A percentile compares a stretch with the other conserved stretches of the same genome.
Conservation (phyloP, 2,797 vertebrate species). For the Epinephelus coioides region DNA sequence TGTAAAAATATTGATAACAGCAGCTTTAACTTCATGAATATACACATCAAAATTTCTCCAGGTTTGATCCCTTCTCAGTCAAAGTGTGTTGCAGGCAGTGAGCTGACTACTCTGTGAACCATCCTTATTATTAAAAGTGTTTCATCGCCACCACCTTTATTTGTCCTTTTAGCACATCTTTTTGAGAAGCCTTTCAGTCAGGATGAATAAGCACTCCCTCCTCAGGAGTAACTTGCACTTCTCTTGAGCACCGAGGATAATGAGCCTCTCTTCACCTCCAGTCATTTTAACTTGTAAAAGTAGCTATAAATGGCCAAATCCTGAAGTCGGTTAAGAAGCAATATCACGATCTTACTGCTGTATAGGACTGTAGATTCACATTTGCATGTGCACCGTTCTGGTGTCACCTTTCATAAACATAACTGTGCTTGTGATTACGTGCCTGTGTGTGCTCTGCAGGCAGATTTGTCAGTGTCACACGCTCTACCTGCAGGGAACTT, state of each 20-base stretch:
- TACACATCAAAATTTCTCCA: neutral
- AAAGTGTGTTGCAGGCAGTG: neutral
- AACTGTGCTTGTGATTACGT: constrained; percentile 21
- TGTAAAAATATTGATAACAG: neutral
- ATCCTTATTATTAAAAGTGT: constrained; percentile 30
- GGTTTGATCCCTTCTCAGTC: constrained; percentile 11
- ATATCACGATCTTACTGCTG: constrained; percentile 23
- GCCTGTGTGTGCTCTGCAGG: constrained; percentile 16
- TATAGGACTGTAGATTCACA: constrained; percentile 19
- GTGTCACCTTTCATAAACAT: constrained; percentile 29
- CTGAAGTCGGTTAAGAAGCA: constrained; percentile 36
- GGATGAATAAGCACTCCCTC: constrained; percentile 36
- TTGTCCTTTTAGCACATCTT: constrained; percentile 14
- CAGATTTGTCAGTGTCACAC: constrained; percentile 36
- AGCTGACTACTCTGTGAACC: constrained; percentile 1
- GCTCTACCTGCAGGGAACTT: constrained; percentile 42
- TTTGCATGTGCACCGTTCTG: constrained; percentile 18
- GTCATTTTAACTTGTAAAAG: constrained; percentile 35
- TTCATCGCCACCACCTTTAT: constrained; percentile 17
- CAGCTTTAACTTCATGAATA: neutral
- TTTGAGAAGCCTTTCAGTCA: constrained; percentile 35
- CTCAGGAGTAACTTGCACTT: constrained; percentile 28
- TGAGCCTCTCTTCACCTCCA: constrained; percentile 32
- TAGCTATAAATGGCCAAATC: constrained; percentile 37
- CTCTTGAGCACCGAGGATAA: constrained; percentile 30